A percentile compares a stretch with the other conserved stretches of the same genome.
These are phyloP conservation scores for Mechanitis messenoides DNA, from an alignment of 2,888 invertebrate genomes.

Conservation along the genomic window DNA sequence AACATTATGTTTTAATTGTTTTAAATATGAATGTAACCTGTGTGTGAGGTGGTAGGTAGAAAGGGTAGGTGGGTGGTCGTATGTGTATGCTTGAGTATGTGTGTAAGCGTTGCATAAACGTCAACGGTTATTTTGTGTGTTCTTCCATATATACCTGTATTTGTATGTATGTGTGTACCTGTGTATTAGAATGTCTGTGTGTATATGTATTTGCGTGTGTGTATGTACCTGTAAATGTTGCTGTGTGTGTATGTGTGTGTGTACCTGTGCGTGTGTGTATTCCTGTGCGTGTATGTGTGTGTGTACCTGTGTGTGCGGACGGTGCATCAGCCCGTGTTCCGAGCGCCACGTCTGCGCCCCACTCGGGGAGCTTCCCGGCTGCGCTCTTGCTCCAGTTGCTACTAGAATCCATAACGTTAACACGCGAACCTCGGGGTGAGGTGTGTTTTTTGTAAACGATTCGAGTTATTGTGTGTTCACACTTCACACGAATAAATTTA, in stretches of 20 bases:
- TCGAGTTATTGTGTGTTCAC: neutral
- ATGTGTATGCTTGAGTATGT: neutral
- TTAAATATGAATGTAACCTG: neutral
- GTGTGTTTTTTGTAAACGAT: slow-evolving; percentile 16
- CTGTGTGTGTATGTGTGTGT: neutral
- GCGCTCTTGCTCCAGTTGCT: slow-evolving; percentile 68
- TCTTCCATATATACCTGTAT: neutral
- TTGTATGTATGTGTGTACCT: slow-evolving; percentile 2
- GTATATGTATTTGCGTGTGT: neutral
- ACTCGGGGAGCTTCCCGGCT: slow-evolving; percentile 62
- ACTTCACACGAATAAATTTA: too few species aligned
- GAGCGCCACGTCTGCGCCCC: slow-evolving; percentile 66
- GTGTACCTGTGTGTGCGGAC: slow-evolving; percentile 11
- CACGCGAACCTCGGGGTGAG: slow-evolving; percentile 25
- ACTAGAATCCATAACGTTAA: slow-evolving; percentile 60
- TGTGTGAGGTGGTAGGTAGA: neutral
- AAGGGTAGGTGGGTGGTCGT: neutral
- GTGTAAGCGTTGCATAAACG: neutral
- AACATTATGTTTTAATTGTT: neutral
- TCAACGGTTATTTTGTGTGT: neutral
- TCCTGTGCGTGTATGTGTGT: neutral
- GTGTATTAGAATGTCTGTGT: neutral
- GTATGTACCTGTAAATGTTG: neutral
- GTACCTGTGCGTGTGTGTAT: neutral
- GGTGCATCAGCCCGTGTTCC: slow-evolving; percentile 48